phyloP scores from a whole-genome alignment of 2,888 invertebrate genomes.

The Argyresthia goedartella region DNA sequence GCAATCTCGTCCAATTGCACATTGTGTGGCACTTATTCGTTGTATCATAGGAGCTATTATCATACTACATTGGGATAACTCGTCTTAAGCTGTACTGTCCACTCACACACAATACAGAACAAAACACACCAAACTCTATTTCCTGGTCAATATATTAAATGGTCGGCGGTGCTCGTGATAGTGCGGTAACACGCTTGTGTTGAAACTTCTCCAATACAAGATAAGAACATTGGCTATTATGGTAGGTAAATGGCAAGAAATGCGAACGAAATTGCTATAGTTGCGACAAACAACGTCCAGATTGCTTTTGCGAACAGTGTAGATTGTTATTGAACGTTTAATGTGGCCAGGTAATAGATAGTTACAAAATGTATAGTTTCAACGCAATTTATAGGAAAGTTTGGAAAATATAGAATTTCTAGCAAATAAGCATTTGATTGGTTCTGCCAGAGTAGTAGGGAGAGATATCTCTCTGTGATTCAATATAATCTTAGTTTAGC shows the following conservation, averaged over 20 bases:
- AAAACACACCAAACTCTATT: background rate
- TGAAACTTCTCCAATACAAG: conserved; percentile 21
- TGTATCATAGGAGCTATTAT: too few species aligned
- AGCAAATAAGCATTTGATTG: too few species aligned
- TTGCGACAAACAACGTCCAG: conserved; percentile 19
- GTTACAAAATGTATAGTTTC: too few species aligned
- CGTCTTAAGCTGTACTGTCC: background rate
- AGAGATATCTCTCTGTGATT: too few species aligned
- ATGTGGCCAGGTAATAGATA: background rate
- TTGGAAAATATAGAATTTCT: too few species aligned
- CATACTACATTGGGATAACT: too few species aligned
- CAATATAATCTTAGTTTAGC: too few species aligned
- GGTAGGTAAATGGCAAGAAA: conserved; percentile 24
- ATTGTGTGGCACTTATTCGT: too few species aligned
- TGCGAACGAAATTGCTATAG: conserved; percentile 17
- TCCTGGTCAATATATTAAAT: background rate
- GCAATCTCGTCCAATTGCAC: too few species aligned
- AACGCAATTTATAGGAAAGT: too few species aligned
- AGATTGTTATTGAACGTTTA: too few species aligned
- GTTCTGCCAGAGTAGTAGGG: too few species aligned
- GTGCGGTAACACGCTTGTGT: conserved; percentile 12
- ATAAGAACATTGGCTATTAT: conserved; percentile 12
- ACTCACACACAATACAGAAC: background rate
- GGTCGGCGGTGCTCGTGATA: background rate
- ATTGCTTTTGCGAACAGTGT: background rate